Evolutionary conservation across 2,113 vertebrate species (phyloP), one percentile per base, ranked within the genome.

Genomic region (Oryzias javanicus): DNA sequence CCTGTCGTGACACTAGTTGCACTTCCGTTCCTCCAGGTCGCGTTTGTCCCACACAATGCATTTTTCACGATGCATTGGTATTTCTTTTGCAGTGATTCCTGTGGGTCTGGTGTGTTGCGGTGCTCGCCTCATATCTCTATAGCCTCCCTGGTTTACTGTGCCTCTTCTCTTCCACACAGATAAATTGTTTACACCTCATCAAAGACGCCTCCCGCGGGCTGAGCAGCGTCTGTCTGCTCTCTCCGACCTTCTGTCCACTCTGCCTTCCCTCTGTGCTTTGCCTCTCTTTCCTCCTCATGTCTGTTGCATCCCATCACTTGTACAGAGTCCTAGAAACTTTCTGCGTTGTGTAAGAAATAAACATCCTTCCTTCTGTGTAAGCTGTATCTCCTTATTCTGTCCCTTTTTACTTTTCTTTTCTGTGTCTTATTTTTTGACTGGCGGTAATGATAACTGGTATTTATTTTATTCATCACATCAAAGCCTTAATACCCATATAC

Each of bases 131-230:
- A 44, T 20, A 15, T 62, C 40, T 64, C 35, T 41, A 3, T 49
- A 56, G 47, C 49, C 51, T 63, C 62, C 81, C 72, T 74, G 70
- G 84, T 91, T 90, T 82, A 90, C 80, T 88, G 8, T 84, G 76
- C 89, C 58, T 90, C 64, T 87, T 86, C 86, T 92, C 89, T 93
- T 91, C 90, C 85, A 82, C 75, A 85, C 95, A 98, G 97, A 98
- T 98, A 98, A 98, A 83, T 93, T 91, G 93, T 96, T 94, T 94
- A 91, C 94, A 91, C 92, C 91, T 92, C 92, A 90, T 84, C 93
- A 92, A 91, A 94, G 95, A 95, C 84, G 91, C 87, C 91, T 92
- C 85, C 94, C 62, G 86, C 86, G 54, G 70, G 90, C 90, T 91
- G 95, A 95, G 92, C 87, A 83, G 76, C 80, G 83, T 86, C 84